A percentile compares a stretch with the other conserved stretches of the same genome.
Conservation (phyloP, 2,797 vertebrate genomes). For the Orientallactaga sibirica region DNA sequence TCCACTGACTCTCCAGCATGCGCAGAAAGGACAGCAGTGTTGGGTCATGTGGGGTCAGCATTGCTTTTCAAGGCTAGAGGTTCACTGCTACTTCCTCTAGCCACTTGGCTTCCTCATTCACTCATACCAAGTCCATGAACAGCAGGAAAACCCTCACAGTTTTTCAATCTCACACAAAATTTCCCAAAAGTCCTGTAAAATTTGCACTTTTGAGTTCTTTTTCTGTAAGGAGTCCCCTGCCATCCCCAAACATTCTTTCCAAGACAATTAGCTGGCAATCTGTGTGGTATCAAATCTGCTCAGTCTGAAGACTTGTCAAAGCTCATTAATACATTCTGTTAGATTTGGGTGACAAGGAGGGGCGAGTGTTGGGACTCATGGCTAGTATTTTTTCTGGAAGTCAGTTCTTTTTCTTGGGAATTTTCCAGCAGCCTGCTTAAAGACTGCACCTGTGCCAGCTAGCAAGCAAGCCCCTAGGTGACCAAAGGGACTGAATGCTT, state of each 20-base stretch:
- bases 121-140: not conserved
- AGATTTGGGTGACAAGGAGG: not conserved
- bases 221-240: no score
- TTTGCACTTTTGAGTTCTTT: not conserved
- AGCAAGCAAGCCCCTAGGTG: not conserved
- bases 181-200: not conserved
- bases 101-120: not conserved
- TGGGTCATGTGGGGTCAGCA: not conserved
- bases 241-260: not conserved
- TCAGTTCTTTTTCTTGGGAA: not conserved
- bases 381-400: not conserved
- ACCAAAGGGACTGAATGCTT: no score
- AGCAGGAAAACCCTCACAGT: not conserved
- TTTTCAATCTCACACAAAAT: not conserved
- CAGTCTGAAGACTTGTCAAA: not conserved
- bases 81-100: not conserved
- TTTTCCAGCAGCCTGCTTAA: not conserved
- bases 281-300: not conserved
- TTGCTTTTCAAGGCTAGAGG: not conserved
- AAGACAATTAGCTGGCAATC: no score
- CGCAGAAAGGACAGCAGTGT: no score
- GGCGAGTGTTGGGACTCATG: no score
- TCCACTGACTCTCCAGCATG: no score
- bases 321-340: not conserved
- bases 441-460: not conserved